Evolutionary conservation across 2,888 invertebrate species (phyloP), one percentile per base, ranked within the genome.

Genomic region (Perizoma flavofasciatum): DNA sequence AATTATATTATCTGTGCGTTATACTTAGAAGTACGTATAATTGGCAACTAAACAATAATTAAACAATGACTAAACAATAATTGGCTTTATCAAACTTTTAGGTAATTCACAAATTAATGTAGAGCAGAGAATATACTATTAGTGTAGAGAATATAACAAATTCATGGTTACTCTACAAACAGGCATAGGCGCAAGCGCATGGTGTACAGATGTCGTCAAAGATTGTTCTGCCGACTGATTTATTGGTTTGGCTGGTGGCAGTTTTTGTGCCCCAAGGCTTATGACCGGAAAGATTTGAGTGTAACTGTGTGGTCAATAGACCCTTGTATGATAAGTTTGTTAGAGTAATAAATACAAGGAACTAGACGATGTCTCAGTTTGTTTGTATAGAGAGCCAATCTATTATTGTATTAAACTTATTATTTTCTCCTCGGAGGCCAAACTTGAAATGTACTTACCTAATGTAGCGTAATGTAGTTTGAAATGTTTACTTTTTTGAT

Each of bases 141-240:
- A 3, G 22, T 22, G 22, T 2, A 22, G 22, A 22, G 22, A 9
- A 47, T 33, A 41, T 6, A 47, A 33, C n/a, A 10, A 49, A 61
- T 59, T 54, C 41, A 66, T 72, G 69, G 65, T 48, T 37, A 32
- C 44, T 32, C 43, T 59, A 59, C 50, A n/a, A 48, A 47, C 65
- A 61, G 54, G 58, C 69, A 47, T 64, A 61, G 54, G 59, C 69
- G 65, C 67, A 57, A 66, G 62, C 51, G 81, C 72, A 68, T 82
- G 81, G 70, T 71, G 46, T 67, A 70, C 87, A 87, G 81, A 86
- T 88, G 87, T 85, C 77, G 79, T 75, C 80, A 74, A 74, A 72
- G 70, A 78, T 74, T 62, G 54, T 56, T 65, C 68, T 49, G 74
- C 68, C 72, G 78, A 79, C 70, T 79, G 85, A 88, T 88, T 86